These are phyloP conservation scores for Rhopalosiphum nymphaeae DNA, from an alignment of 2,888 invertebrate genomes.

Conservation along the genomic window DNA sequence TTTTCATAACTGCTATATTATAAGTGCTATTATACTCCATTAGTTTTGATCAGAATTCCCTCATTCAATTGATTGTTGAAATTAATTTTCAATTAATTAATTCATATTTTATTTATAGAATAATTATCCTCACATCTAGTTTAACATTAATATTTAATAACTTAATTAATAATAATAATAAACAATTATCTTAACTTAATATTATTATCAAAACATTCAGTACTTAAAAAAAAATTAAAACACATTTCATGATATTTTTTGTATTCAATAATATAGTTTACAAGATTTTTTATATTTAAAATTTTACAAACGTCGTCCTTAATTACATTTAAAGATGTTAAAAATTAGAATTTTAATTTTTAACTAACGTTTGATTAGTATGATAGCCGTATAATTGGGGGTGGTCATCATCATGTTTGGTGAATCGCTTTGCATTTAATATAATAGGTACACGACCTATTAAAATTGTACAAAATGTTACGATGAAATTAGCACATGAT, in stretches of 20 bases:
- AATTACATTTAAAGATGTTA: too few species aligned
- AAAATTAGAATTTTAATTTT: too few species aligned
- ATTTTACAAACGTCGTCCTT: too few species aligned
- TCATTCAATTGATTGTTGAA: neutral
- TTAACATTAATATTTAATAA: neutral
- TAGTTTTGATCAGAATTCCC: neutral
- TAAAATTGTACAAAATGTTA: neutral
- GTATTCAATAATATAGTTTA: too few species aligned
- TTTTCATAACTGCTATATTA: neutral
- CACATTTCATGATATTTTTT: too few species aligned
- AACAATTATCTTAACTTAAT: neutral
- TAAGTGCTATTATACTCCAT: neutral
- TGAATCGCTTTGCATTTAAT: neutral
- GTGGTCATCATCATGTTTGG: neutral
- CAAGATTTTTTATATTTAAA: too few species aligned
- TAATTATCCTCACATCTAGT: neutral
- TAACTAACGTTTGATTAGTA: neutral
- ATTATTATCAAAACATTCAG: too few species aligned
- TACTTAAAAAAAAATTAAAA: too few species aligned
- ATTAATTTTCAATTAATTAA: neutral
- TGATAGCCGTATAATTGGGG: neutral
- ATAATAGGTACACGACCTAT: neutral
- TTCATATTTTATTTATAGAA: neutral
- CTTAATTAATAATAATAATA: neutral
- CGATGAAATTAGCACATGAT: neutral